Evolutionary conservation across 1,140 invertebrate species (phyloP).

Genomic region (Epicauta chinensis): DNA sequence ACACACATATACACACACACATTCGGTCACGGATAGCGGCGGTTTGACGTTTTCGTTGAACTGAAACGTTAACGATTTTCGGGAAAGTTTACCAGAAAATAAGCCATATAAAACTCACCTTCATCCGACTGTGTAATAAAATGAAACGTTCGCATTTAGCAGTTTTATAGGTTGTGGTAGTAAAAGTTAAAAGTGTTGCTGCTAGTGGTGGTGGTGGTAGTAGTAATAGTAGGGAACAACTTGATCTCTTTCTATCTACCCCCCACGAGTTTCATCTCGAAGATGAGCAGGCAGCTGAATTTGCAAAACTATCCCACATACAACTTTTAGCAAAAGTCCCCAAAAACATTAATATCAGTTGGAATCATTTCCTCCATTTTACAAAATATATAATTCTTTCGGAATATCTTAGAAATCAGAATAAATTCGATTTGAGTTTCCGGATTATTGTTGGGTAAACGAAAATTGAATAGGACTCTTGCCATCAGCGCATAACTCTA

Average conservation of each 20-base stretch:
- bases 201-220: background rate
- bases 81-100: constrained; percentile 12
- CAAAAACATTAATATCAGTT: no score
- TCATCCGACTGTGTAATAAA: constrained; percentile 27
- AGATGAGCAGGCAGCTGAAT: constrained; percentile 26
- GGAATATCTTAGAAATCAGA: no score
- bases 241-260: constrained; percentile 21
- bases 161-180: constrained; percentile 25
- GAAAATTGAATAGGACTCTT: no score
- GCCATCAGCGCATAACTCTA: no score
- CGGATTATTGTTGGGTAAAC: no score
- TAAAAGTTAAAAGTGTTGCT: no score
- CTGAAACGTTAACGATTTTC: constrained; percentile 14
- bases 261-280: constrained; percentile 15
- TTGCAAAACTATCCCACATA: constrained; percentile 24
- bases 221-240: background rate
- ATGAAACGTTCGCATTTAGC: constrained; percentile 25
- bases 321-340: no score
- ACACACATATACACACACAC: background rate
- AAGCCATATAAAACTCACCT: constrained; percentile 25
- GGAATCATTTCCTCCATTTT: no score
- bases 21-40: background rate
- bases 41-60: constrained; percentile 7
- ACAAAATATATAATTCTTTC: no score
- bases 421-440: no score